Evolutionary conservation across 2,888 invertebrate genomes (phyloP).

Genomic region (Lagria hirta): DNA sequence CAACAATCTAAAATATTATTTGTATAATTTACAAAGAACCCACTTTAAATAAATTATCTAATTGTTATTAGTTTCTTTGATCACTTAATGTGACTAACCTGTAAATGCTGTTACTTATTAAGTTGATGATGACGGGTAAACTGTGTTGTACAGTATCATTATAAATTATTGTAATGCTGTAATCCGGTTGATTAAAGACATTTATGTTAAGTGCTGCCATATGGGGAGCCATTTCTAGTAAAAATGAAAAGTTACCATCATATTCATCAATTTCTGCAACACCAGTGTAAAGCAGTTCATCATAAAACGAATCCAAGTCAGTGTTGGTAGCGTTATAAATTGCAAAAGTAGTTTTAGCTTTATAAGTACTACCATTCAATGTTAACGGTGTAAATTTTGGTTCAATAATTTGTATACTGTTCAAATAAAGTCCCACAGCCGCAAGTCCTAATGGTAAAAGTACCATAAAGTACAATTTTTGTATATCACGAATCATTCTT

Average conservation of each 20-base stretch:
- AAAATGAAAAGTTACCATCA: slow-evolving; percentile 66
- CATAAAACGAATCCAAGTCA: slow-evolving; percentile 47
- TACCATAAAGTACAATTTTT: slow-evolving; percentile 74
- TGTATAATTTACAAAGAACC: no score
- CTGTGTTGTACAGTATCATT: slow-evolving; percentile 81
- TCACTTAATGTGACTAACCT: slow-evolving; percentile 56
- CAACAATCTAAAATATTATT: slow-evolving; percentile 24
- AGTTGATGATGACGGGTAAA: slow-evolving; percentile 72
- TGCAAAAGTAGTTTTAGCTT: slow-evolving; percentile 61
- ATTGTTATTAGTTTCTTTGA: background rate
- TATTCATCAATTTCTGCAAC: slow-evolving; percentile 57
- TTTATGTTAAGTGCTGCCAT: slow-evolving; percentile 68
- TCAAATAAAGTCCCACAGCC: slow-evolving; percentile 66
- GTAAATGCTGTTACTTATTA: slow-evolving; percentile 70
- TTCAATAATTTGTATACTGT: slow-evolving; percentile 62
- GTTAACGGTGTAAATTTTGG: slow-evolving; percentile 64
- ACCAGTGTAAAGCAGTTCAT: slow-evolving; percentile 47
- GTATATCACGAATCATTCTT: slow-evolving; percentile 64
- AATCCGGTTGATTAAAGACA: slow-evolving; percentile 57
- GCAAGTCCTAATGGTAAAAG: slow-evolving; percentile 70
- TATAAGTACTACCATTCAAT: slow-evolving; percentile 65
- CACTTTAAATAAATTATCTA: background rate
- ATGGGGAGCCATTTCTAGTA: slow-evolving; percentile 64
- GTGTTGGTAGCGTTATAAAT: slow-evolving; percentile 60
- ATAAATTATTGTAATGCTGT: slow-evolving; percentile 66